Conservation (phyloP, 2,888 invertebrate species). For the Scrobipalpa costella region DNA sequence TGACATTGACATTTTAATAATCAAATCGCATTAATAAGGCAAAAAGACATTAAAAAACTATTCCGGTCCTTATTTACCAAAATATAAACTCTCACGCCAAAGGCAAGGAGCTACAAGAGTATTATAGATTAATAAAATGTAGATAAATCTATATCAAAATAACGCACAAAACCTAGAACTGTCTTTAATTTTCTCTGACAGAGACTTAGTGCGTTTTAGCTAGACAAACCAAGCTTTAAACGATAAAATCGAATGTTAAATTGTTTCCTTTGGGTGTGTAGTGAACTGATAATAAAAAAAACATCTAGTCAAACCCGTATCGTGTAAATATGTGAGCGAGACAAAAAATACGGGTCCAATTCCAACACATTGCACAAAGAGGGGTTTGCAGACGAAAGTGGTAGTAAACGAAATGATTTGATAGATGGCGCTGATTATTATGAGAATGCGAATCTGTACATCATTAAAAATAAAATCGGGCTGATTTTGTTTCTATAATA, state of each 20-base stretch:
- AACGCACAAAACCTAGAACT: conserved; percentile 16
- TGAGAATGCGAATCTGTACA: not conserved
- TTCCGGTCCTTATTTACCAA: conserved; percentile 9
- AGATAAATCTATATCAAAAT: conserved; percentile 17
- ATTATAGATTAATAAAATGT: conserved; percentile 18
- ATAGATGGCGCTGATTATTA: not conserved
- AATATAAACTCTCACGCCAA: conserved; percentile 32
- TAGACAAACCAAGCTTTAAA: conserved; percentile 19
- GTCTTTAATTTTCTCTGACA: not conserved
- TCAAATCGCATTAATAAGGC: no score
- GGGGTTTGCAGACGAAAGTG: not conserved
- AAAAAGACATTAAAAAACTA: not conserved
- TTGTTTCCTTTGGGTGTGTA: conserved; percentile 42
- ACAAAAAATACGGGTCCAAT: not conserved
- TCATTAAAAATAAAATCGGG: no score
- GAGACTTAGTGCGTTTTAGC: conserved; percentile 16
- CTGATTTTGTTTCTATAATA: no score
- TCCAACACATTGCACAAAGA: conserved; percentile 62
- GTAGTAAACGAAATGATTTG: not conserved
- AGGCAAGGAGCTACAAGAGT: conserved; percentile 26
- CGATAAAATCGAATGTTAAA: conserved; percentile 11
- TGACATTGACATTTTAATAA: no score
- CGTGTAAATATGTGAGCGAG: conserved; percentile 20
- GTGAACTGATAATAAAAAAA: conserved; percentile 36
- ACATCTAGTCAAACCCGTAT: conserved; percentile 65